Evolutionary conservation across 2,888 invertebrate genomes (phyloP).

Genomic region (Dryocosmus kuriphilus): DNA sequence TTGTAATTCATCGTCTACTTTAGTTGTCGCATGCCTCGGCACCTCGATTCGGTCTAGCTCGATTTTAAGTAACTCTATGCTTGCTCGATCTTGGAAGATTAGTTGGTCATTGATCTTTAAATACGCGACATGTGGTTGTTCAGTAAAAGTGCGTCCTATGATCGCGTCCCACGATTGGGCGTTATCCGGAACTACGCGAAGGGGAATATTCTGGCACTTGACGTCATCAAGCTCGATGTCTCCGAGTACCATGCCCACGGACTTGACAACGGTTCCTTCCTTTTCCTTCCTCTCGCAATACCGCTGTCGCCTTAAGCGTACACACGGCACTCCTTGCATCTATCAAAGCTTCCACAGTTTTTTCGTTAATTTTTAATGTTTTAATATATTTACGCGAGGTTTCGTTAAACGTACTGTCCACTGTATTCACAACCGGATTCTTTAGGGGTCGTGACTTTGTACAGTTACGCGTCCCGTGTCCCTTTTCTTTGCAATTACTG

Average conservation of each 20-base stretch:
- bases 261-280: background rate
- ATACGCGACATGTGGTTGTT: no score
- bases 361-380: background rate
- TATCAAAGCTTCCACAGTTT: background rate
- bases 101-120: no score
- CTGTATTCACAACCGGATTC: no score
- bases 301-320: background rate
- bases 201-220: background rate
- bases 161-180: background rate
- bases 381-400: background rate
- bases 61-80: no score
- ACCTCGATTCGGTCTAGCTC: no score
- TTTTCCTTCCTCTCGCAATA: background rate
- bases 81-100: no score
- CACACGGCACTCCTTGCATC: conserved; percentile 20
- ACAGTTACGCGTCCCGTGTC: no score
- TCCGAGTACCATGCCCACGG: background rate
- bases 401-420: background rate
- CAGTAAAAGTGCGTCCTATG: background rate
- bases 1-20: no score
- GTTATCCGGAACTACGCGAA: background rate
- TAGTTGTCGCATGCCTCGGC: no score
- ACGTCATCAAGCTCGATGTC: background rate
- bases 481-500: no score
- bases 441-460: no score